Base-by-base conservation (phyloP, 2,888 invertebrate species). In the Allolobophora icterica region DNA sequence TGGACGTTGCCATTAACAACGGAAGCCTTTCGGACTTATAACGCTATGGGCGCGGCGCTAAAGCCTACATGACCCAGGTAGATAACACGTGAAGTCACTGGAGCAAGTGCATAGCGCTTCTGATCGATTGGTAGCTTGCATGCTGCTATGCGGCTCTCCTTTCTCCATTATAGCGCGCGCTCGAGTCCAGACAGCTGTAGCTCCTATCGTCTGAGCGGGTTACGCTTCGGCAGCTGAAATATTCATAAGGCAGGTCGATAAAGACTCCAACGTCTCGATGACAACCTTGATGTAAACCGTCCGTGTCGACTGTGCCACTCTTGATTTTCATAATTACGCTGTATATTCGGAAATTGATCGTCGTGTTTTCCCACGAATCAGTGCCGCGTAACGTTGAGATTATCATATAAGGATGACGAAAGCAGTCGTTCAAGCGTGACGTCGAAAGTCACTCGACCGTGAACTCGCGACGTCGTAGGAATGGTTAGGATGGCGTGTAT, bases 141-240 rank as follows among this genome's bases (percentile, higher is more conserved):
- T 71, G 71, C 71, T 71, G 71, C 71, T 8, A 71, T n/a, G n/a
- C 71, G n/a, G 71, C 71, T 71, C 71, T n/a, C n/a, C n/a, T n/a
- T 71, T n/a, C 71, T 11, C 71, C n/a, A 71, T 71, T 52, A 52
- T 71, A 52, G 52, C 17, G n/a, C 4, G n/a, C n/a, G n/a, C n/a
- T n/a, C 71, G 30, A 71, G 3, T 8, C 4, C 71, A 71, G 52
- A 21, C n/a, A 11, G 71, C 71, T 52, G 52, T n/a, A n/a, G 30
- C n/a, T 13, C n/a, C 71, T n/a, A n/a, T 13, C 13, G 71, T n/a
- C 3, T 52, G 71, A 8, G 71, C 71, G n/a, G 24, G 71, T 71
- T 71, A 71, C n/a, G 71, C 71, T n/a, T 71, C 71, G 71, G 71
- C 52, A 52, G 52, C 30, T 71, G 71, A 71, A 71, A 71, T n/a